Percentiles rank a stretch among this genome's conserved stretches.
These are phyloP conservation scores for Ommatoiulus sabulosus DNA, from an alignment of 2,888 invertebrate species.

Conservation along the genomic window DNA sequence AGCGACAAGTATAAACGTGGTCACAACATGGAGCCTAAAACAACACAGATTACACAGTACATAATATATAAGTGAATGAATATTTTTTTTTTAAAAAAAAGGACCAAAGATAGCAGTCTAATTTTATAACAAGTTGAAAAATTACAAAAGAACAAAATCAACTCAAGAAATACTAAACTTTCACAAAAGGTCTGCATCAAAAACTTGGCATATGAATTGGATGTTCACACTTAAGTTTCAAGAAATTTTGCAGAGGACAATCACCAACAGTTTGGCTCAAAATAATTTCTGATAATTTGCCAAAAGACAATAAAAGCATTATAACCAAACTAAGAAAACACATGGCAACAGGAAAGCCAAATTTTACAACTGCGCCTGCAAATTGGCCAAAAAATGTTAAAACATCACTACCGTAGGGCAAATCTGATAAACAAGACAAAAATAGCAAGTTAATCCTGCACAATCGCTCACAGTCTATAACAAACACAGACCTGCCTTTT, in stretches of 20 bases:
- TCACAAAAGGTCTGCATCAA: neutral
- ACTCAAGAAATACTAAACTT: neutral
- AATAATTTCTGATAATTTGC: neutral
- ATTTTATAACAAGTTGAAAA: too few relatives aligned
- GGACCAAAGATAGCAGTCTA: too few relatives aligned
- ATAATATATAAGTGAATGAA: too few relatives aligned
- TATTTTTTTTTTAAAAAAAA: too few relatives aligned
- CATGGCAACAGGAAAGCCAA: neutral
- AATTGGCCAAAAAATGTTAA: neutral
- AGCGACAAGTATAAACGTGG: slow-evolving; percentile 87
- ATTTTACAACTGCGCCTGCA: neutral
- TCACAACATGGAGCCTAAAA: slow-evolving; percentile 88
- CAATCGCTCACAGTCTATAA: neutral
- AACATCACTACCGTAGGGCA: neutral
- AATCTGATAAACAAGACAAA: neutral
- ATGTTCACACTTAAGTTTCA: neutral
- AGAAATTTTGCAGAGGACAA: neutral
- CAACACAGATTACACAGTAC: slow-evolving; percentile 61
- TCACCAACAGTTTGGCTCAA: neutral
- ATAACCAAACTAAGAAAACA: neutral
- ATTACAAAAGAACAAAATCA: neutral
- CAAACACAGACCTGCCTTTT: neutral
- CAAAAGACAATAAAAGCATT: neutral
- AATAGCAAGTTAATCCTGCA: neutral
- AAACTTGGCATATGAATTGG: neutral